Base-by-base conservation (phyloP, 2,888 invertebrate species). In the Drosophila kuntzei region DNA sequence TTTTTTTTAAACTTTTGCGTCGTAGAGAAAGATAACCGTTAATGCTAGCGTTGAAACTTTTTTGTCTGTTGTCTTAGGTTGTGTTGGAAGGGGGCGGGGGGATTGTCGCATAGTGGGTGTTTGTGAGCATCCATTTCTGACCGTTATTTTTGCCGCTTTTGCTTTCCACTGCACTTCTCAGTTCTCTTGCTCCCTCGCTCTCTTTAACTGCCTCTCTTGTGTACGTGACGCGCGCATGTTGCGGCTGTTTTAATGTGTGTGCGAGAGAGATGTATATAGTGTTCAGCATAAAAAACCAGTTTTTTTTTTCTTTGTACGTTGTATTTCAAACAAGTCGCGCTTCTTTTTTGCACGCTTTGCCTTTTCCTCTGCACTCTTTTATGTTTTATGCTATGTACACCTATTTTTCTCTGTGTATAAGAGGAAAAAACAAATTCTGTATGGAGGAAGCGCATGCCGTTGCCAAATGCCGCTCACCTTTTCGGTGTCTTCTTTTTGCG, bases 51-150 rank as follows among this genome's bases (percentile, higher is more conserved):
- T 62, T 69, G 14, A 14, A 39, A 39, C 5, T 1, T 69, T 79
- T 79, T 77, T 79, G 67, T 73, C 78, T 80, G 71, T 82, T 84
- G 85, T 78, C 79, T 77, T 65, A 76, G 87, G 84, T 81, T 84
- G 77, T 66, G 51, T 59, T 44, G 9, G 41, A 7, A n/a, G 14
- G 29, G 37, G 29, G 25, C 7, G 50, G 12, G 51, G 20, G 44
- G 12, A 51, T 22, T 59, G 43, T 34, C 58, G 43, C 51, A 54
- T 67, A 59, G 78, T 78, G 78, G 79, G 77, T 75, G 77, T 62
- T 68, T 71, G 61, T 51, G 37, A 55, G 60, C 63, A 58, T 64
- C 50, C 44, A 51, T 54, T 61, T 82, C 80, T 70, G 87, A 85
- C 87, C 86, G 85, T 85, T 87, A 85, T 85, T 80, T 83, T 85